Evolutionary conservation across 2,113 vertebrate species (phyloP).

Genomic region (Aptenodytes forsteri): DNA sequence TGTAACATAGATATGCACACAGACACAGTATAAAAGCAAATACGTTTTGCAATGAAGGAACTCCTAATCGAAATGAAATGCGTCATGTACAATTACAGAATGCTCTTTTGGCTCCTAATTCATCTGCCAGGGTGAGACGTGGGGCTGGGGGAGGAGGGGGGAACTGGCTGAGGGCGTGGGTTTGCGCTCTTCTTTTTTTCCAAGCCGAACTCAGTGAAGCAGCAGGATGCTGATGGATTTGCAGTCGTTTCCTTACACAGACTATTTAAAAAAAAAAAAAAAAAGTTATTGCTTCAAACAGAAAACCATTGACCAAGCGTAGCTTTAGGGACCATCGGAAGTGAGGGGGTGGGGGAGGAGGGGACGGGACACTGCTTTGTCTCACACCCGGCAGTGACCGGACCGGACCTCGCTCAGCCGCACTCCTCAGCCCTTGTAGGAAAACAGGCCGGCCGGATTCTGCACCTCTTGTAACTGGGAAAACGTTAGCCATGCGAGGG

Average conservation of each 20-base stretch:
- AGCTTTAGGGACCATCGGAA: constrained; percentile 43
- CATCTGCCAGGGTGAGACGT: neutral
- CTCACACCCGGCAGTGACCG: neutral
- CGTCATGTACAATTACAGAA: neutral
- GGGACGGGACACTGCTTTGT: neutral
- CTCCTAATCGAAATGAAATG: constrained; percentile 9
- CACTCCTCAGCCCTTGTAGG: neutral
- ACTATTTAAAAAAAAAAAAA: neutral
- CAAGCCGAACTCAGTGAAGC: neutral
- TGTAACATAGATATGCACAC: constrained; percentile 39
- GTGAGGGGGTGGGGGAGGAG: neutral
- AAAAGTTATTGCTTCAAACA: neutral
- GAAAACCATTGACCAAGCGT: neutral
- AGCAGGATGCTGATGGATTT: neutral
- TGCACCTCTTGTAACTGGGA: neutral
- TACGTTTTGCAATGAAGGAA: constrained; percentile 69
- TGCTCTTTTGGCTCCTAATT: neutral
- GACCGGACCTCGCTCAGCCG: neutral
- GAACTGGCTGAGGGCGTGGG: neutral
- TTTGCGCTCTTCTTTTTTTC: neutral
- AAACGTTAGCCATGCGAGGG: accelerated
- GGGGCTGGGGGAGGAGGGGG: neutral
- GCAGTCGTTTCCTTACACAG: neutral
- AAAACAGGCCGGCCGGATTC: neutral
- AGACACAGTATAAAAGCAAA: constrained; percentile 39